Percentiles rank a stretch among this genome's conserved stretches.
Evolutionary conservation across 2,113 vertebrate genomes (phyloP).

Genomic region (Psilopsiagon aymara): DNA sequence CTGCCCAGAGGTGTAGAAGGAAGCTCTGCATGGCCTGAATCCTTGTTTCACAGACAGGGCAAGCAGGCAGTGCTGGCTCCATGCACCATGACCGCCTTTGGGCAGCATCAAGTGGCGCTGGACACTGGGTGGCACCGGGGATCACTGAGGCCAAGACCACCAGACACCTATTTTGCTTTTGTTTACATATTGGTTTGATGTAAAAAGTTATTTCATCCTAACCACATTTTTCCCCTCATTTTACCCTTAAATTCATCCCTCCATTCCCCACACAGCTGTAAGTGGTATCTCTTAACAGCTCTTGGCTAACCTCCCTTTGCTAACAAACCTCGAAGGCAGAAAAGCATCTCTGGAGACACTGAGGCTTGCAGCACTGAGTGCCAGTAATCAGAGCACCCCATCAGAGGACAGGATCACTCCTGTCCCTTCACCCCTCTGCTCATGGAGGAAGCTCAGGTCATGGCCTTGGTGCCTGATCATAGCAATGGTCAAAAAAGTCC

Average conservation of each 20-base stretch:
- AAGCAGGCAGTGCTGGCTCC: not conserved
- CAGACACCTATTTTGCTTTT: not conserved
- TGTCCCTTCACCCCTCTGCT: not conserved
- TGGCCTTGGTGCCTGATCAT: not conserved
- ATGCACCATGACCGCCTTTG: rapidly evolving
- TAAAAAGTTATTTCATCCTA: not conserved
- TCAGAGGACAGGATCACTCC: not conserved
- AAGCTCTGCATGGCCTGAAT: not conserved
- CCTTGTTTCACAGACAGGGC: rapidly evolving
- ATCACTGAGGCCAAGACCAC: not conserved
- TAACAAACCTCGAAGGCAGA: not conserved
- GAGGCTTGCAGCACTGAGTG: not conserved
- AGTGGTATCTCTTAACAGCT: not conserved
- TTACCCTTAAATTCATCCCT: not conserved
- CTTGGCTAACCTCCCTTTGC: not conserved
- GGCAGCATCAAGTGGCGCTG: not conserved
- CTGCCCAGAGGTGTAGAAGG: not conserved
- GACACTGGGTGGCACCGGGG: rapidly evolving
- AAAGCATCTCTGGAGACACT: not conserved
- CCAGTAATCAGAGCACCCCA: not conserved
- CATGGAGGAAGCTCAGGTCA: not conserved
- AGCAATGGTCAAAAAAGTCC: not conserved
- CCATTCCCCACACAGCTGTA: not conserved
- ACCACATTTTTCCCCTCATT: not conserved
- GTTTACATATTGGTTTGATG: not conserved